Base-by-base conservation (phyloP, 1,140 invertebrate species). In the Teleogryllus occipitalis region DNA sequence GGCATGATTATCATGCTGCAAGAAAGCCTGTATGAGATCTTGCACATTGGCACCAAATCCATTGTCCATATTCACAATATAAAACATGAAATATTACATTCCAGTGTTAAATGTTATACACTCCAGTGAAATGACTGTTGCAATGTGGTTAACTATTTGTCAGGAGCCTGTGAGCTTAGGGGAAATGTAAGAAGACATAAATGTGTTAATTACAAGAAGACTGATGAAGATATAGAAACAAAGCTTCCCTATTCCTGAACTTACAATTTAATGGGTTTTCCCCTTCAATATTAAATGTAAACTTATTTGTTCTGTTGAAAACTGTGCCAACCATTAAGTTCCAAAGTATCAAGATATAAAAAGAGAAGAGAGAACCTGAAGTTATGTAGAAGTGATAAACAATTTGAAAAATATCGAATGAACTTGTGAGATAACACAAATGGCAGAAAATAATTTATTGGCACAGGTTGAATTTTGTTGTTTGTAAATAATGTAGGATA, bases 401-500 rank as follows among this genome's bases (percentile, higher is more conserved):
- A 22, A 78, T 65, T 18, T 8, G 14, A 18, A 47, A 54, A 21
- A 48, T 78, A 18, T 10, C 7, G 49, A 54, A 18, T 46, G 46
- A 21, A n/a, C 27, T 49, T 65, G 78, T 22, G 7, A n/a, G 14
- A 0, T 74, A 27, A 8, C 39, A 47, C 47, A 8, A 47, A 78
- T 10, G 22, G 21, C 21, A 65, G 47, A 7, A 39, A 27, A 22
- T n/a, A 18, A 14, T 46, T 27, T 47, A 10, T 15, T 78, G 78
- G 27, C 54, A 49, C 10, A 6, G 27, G 78, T 54, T 21, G 21
- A 74, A 49, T 49, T 78, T 22, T 78, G 73, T 78, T 78, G 54
- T 18, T 39, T 78, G 78, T 78, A 78, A n/a, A 65, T 78, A 78
- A n/a, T 74, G 78, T 78, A 78, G 14, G 72, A 14, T 54, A 74